phyloP scores from a whole-genome alignment of 2,888 invertebrate genomes.

The Lepidocyrtoides sp. region DNA sequence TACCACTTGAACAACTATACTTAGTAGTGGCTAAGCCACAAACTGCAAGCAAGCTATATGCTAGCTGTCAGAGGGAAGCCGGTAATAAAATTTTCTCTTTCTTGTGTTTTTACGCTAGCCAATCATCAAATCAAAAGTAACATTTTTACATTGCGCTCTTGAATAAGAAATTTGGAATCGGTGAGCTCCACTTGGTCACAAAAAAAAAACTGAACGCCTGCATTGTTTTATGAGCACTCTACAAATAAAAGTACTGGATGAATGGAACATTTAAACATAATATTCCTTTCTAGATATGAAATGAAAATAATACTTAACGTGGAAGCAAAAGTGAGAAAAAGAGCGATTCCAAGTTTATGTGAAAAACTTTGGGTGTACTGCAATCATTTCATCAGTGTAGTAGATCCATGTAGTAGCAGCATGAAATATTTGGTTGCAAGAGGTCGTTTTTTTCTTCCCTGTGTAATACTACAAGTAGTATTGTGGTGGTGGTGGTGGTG shows the following conservation, averaged over 20 bases:
- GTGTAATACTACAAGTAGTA: too few relatives aligned
- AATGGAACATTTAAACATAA: conserved; percentile 14
- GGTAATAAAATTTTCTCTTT: conserved; percentile 50
- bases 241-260: background rate
- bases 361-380: conserved; percentile 35
- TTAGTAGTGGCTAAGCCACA: background rate
- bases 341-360: conserved; percentile 23
- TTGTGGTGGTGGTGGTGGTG: too few relatives aligned
- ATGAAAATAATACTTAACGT: background rate
- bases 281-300: conserved; percentile 17
- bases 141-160: background rate
- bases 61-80: conserved; percentile 38
- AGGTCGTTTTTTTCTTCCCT: too few relatives aligned
- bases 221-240: background rate
- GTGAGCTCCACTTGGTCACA: too few relatives aligned
- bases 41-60: background rate
- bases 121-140: background rate
- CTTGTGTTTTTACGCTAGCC: too few relatives aligned
- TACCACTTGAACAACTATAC: background rate
- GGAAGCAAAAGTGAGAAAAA: conserved; percentile 1
- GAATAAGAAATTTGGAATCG: conserved; percentile 22
- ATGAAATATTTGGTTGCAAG: too few relatives aligned
- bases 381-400: too few relatives aligned
- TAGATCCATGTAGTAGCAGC: too few relatives aligned
- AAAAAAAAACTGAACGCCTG: background rate